Percentiles rank a stretch among this genome's conserved stretches.
These are phyloP conservation scores for Gnathonemus echidnorhynchus DNA, from an alignment of 2,113 vertebrate species.

Conservation along the genomic window DNA sequence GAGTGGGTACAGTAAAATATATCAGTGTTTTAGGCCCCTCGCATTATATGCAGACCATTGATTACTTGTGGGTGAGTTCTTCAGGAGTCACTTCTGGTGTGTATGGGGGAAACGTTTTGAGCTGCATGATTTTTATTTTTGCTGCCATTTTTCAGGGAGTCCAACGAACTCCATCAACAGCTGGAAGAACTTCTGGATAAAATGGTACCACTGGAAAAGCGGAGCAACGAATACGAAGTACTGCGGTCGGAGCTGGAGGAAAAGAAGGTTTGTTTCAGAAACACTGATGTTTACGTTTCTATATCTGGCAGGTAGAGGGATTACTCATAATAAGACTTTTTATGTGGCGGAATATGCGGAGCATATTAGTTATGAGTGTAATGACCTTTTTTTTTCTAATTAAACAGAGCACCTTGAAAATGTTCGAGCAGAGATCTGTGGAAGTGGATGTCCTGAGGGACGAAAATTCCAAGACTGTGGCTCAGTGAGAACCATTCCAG, in stretches of 20 bases:
- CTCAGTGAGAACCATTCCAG: constrained; percentile 61
- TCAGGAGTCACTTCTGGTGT: not conserved
- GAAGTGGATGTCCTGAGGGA: constrained; percentile 69
- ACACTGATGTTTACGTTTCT: not conserved
- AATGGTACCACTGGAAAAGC: constrained; percentile 73
- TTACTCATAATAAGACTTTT: not conserved
- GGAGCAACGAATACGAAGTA: constrained; percentile 66
- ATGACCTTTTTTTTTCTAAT: not conserved
- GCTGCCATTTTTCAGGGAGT: constrained; percentile 63
- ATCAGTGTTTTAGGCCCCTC: not conserved
- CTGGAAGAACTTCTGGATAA: constrained; percentile 79
- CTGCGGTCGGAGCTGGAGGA: constrained; percentile 77
- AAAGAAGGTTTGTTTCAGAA: constrained; percentile 65
- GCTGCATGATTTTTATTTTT: not conserved
- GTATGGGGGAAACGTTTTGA: not conserved
- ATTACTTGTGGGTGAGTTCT: not conserved
- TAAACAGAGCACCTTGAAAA: constrained; percentile 67
- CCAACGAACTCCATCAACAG: constrained; percentile 72
- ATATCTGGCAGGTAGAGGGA: not conserved
- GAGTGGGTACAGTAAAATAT: not conserved
- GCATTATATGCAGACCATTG: not conserved
- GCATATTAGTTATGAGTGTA: not conserved
- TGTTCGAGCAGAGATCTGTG: constrained; percentile 64
- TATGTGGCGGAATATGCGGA: not conserved
- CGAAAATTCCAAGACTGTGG: constrained; percentile 59